Conservation (phyloP, 2,888 invertebrate genomes). For the Tricholauxania praeusta region DNA sequence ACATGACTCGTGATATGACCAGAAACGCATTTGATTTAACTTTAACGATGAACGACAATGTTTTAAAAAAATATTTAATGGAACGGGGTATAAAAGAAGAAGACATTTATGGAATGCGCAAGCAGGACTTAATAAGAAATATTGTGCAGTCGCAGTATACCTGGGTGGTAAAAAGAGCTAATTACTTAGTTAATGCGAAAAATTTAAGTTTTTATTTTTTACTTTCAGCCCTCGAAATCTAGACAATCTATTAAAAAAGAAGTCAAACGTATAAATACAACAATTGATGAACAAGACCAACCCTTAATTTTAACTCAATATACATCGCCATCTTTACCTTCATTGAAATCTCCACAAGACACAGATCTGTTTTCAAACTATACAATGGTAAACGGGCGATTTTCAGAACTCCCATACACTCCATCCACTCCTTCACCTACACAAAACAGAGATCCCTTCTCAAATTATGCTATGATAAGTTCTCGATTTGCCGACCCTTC, state of each 20-base stretch:
- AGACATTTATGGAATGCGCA: constrained; percentile 55
- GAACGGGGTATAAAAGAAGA: constrained; percentile 59
- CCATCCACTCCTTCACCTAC: neutral
- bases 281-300: constrained; percentile 33
- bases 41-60: constrained; percentile 55
- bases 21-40: constrained; percentile 60
- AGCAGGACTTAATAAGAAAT: constrained; percentile 55
- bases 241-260: constrained; percentile 7
- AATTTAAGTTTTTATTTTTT: neutral
- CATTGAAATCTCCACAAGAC: neutral
- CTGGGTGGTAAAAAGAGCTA: constrained; percentile 53
- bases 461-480: constrained; percentile 31
- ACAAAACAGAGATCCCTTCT: neutral
- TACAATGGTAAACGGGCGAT: too few species aligned
- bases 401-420: too few species aligned
- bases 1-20: constrained; percentile 60
- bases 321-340: constrained; percentile 41
- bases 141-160: constrained; percentile 61
- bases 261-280: neutral
- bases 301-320: constrained; percentile 52
- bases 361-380: neutral
- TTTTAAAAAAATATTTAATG: constrained; percentile 60
- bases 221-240: constrained; percentile 51
- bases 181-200: neutral
- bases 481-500: constrained; percentile 40